Percentiles rank a stretch among this genome's conserved stretches.
These are phyloP conservation scores for Prenolepis imparis DNA, from an alignment of 2,888 invertebrate genomes.

Conservation along the genomic window DNA sequence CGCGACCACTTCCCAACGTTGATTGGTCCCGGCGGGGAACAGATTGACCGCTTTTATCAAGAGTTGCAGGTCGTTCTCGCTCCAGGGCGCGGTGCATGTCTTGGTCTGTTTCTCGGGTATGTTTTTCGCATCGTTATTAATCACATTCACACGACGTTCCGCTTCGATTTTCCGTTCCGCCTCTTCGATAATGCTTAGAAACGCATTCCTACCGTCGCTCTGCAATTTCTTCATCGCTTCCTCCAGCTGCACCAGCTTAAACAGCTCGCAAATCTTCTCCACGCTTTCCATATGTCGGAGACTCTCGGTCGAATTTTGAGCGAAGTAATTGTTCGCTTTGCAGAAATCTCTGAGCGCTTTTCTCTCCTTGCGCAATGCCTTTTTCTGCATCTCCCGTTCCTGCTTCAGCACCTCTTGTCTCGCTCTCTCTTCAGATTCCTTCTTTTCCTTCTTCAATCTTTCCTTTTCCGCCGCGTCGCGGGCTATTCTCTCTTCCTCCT, in stretches of 20 bases:
- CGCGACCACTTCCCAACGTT: slow-evolving; percentile 96
- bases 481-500: slow-evolving; percentile 93
- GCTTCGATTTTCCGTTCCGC: slow-evolving; percentile 93
- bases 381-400: slow-evolving; percentile 94
- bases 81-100: slow-evolving; percentile 90
- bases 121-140: slow-evolving; percentile 75
- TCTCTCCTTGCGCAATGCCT: slow-evolving; percentile 94
- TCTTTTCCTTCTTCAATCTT: slow-evolving; percentile 90
- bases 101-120: slow-evolving; percentile 81
- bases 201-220: slow-evolving; percentile 89
- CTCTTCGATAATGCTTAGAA: slow-evolving; percentile 90
- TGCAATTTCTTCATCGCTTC: slow-evolving; percentile 91
- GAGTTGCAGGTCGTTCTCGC: slow-evolving; percentile 93
- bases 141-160: slow-evolving; percentile 89
- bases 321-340: slow-evolving; percentile 94
- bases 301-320: slow-evolving; percentile 90
- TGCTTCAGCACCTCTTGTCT: slow-evolving; percentile 93
- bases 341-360: slow-evolving; percentile 93
- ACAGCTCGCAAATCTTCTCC: slow-evolving; percentile 95
- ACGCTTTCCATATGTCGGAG: slow-evolving; percentile 96
- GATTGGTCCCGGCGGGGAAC: slow-evolving; percentile 98
- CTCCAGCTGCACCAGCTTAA: slow-evolving; percentile 91
- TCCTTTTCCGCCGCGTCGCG: slow-evolving; percentile 90
- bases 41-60: slow-evolving; percentile 98
- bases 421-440: slow-evolving; percentile 94